These are phyloP conservation scores for Andrena hattorfiana DNA, from an alignment of 2,888 invertebrate genomes.

Conservation along the genomic window DNA sequence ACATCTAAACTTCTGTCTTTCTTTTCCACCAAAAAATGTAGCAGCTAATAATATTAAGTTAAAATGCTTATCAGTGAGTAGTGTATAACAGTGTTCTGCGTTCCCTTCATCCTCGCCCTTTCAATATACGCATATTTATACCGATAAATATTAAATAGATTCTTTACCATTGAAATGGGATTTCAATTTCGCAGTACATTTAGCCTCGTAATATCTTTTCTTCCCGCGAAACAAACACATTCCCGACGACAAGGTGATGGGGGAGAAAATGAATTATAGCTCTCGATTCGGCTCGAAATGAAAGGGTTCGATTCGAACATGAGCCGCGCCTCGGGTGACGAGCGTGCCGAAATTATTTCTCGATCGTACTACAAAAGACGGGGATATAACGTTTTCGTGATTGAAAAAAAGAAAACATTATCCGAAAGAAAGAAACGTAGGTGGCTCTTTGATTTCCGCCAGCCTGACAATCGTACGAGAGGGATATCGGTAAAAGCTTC, in stretches of 20 bases:
- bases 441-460: constrained; percentile 31
- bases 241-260: not conserved
- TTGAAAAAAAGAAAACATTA: constrained; percentile 26
- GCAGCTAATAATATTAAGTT: constrained; percentile 56
- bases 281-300: not conserved
- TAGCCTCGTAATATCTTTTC: constrained; percentile 31
- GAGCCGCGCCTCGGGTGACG: not conserved
- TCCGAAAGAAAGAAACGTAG: constrained; percentile 31
- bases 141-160: constrained; percentile 48
- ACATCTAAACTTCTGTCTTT: constrained; percentile 40
- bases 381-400: constrained; percentile 32
- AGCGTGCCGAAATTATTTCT: constrained; percentile 14
- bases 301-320: not conserved
- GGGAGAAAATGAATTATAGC: constrained; percentile 16
- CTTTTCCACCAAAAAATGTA: constrained; percentile 38
- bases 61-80: constrained; percentile 59
- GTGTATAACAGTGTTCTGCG: constrained; percentile 48
- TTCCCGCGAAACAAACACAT: constrained; percentile 33
- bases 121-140: constrained; percentile 46
- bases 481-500: constrained; percentile 37
- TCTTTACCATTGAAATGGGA: constrained; percentile 36
- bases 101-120: constrained; percentile 22
- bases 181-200: constrained; percentile 44
- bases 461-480: constrained; percentile 28
- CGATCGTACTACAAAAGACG: constrained; percentile 22